phyloP scores from a whole-genome alignment of 2,113 vertebrate species.

The Brachypodius melanocephalos region DNA sequence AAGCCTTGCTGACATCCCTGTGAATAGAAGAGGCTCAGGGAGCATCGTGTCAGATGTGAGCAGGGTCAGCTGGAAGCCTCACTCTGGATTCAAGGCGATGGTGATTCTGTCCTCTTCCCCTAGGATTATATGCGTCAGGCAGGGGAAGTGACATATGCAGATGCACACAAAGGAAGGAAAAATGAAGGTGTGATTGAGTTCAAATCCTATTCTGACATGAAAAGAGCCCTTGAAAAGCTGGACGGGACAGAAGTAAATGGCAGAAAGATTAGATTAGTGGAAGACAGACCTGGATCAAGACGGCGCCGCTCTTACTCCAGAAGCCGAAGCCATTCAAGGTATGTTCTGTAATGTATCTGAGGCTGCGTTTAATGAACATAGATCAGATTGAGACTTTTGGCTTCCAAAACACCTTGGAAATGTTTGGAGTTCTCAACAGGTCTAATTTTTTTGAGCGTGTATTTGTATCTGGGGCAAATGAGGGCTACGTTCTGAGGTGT shows the following conservation, averaged over 20 bases:
- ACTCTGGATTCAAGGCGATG: conserved; percentile 32
- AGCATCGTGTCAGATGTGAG: neutral
- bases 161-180: conserved; percentile 93
- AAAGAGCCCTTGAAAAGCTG: conserved; percentile 95
- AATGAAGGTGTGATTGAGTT: conserved; percentile 98
- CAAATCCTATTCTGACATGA: conserved; percentile 96
- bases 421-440: neutral
- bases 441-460: neutral
- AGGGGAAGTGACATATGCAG: conserved; percentile 95
- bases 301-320: conserved; percentile 90
- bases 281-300: conserved; percentile 90
- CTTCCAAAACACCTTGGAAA: neutral
- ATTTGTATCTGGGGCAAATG: neutral
- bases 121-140: conserved; percentile 99
- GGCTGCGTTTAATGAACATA: neutral
- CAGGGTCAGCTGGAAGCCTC: neutral
- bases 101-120: conserved; percentile 60
- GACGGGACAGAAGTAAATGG: conserved; percentile 96
- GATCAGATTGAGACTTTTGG: neutral
- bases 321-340: conserved; percentile 91
- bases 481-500: neutral
- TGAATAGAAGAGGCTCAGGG: neutral
- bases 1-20: neutral
- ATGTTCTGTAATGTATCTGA: neutral
- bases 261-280: conserved; percentile 93